Conservation (phyloP, 2,797 vertebrate species). For the Erpetoichthys calabaricus region DNA sequence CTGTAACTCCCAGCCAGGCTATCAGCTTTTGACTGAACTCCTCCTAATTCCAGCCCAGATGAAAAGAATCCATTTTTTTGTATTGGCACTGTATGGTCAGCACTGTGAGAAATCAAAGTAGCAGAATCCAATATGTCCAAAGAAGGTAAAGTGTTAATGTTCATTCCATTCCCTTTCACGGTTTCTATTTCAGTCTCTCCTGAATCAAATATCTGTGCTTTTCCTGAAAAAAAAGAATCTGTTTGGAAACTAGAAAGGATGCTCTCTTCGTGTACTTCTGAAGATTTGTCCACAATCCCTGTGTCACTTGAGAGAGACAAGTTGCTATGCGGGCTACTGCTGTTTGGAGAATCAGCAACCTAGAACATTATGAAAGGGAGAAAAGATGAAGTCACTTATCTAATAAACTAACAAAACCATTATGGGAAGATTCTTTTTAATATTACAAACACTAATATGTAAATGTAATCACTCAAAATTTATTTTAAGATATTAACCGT, state of each 20-base stretch:
- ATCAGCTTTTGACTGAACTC: conserved; percentile 15
- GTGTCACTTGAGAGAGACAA: conserved; percentile 7
- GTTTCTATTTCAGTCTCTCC: no score
- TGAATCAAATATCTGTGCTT: conserved; percentile 4
- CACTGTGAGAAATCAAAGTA: conserved; percentile 14
- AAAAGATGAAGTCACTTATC: no score
- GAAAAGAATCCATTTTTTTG: background rate
- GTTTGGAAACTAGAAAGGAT: background rate
- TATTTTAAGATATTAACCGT: no score
- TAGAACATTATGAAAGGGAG: no score
- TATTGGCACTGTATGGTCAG: conserved; percentile 8
- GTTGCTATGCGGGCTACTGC: conserved; percentile 19
- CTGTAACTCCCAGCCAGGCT: conserved; percentile 40
- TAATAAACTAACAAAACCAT: no score
- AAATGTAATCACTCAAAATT: no score
- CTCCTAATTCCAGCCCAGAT: conserved; percentile 15
- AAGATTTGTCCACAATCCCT: conserved; percentile 14
- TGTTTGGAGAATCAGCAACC: conserved; percentile 2
- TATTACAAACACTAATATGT: no score
- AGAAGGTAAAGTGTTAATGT: no score
- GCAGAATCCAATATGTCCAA: no score
- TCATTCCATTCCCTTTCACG: no score
- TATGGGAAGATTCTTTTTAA: no score
- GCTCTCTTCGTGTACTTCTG: conserved; percentile 3
- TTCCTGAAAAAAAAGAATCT: conserved; percentile 32